Percentiles rank a stretch among this genome's conserved stretches.
These are phyloP conservation scores for Craniophora ligustri DNA, from an alignment of 2,888 invertebrate species.

Conservation along the genomic window DNA sequence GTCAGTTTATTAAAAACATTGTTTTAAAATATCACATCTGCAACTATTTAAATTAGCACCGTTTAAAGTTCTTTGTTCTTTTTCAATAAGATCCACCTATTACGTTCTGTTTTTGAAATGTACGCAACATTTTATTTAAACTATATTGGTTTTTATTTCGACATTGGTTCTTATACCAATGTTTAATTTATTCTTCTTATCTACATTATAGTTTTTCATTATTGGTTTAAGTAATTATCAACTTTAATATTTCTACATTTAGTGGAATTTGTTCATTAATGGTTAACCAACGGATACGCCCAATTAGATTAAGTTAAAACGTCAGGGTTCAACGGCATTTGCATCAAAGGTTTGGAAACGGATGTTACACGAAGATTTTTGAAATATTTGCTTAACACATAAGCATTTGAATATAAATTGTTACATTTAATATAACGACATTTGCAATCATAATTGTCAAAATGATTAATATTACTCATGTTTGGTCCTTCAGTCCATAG, in stretches of 20 bases:
- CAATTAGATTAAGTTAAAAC: constrained; percentile 30
- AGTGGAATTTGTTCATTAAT: constrained; percentile 6
- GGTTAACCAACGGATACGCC: constrained; percentile 19
- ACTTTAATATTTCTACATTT: constrained; percentile 5
- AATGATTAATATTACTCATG: too few species aligned
- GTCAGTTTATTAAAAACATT: constrained; percentile 20
- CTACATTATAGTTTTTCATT: constrained; percentile 1
- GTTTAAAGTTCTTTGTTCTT: constrained; percentile 12
- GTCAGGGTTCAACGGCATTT: constrained; percentile 29
- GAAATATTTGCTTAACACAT: not conserved
- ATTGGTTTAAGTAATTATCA: constrained; percentile 15
- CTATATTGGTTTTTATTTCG: not conserved
- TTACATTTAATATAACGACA: not conserved
- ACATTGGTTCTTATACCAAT: not conserved
- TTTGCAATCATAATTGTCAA: too few species aligned
- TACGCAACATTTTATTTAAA: not conserved
- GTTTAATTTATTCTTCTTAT: too few species aligned
- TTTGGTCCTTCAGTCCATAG: too few species aligned
- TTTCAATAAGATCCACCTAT: not conserved
- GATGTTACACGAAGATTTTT: constrained; percentile 2
- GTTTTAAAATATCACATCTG: constrained; percentile 26
- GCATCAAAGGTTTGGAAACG: constrained; percentile 13
- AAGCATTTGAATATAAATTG: not conserved
- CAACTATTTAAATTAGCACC: constrained; percentile 10
- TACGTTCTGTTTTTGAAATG: not conserved